Evolutionary conservation across 2,113 vertebrate species (phyloP).

Genomic region (Haemorhous mexicanus): DNA sequence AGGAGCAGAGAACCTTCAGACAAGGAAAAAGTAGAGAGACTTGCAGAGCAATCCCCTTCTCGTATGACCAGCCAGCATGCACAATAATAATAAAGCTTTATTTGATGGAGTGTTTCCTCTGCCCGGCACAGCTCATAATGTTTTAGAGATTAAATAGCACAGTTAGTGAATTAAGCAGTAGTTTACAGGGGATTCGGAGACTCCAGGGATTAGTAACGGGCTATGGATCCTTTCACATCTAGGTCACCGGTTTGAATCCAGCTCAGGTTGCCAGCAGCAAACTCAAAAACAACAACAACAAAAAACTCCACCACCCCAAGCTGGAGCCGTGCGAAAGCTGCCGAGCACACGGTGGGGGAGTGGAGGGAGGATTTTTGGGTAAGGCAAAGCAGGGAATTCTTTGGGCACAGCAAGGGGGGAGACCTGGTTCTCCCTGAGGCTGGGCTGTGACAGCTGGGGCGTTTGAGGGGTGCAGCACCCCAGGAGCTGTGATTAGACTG

Average conservation of each 20-base stretch:
- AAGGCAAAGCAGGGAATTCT: not conserved
- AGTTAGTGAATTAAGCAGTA: constrained; percentile 70
- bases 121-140: constrained; percentile 50
- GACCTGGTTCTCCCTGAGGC: not conserved
- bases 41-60: constrained; percentile 46
- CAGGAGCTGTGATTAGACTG: not conserved
- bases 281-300: not conserved
- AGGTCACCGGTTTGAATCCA: constrained; percentile 56
- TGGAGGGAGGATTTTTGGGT: not conserved
- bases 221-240: constrained; percentile 63
- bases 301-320: not conserved
- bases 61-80: not conserved
- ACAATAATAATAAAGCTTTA: constrained; percentile 63
- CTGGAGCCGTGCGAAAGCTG: not conserved
- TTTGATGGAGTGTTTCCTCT: constrained; percentile 61
- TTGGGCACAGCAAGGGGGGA: not conserved
- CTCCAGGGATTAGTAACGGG: constrained; percentile 63
- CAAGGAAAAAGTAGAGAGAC: not conserved
- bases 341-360: not conserved
- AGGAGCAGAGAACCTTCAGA: constrained; percentile 10
- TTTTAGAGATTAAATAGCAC: constrained; percentile 66
- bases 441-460: not conserved
- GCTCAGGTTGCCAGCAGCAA: constrained; percentile 41
- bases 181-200: constrained; percentile 61
- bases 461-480: not conserved